Conservation (phyloP, 1,140 invertebrate species). For the Coenobita brevimanus region DNA sequence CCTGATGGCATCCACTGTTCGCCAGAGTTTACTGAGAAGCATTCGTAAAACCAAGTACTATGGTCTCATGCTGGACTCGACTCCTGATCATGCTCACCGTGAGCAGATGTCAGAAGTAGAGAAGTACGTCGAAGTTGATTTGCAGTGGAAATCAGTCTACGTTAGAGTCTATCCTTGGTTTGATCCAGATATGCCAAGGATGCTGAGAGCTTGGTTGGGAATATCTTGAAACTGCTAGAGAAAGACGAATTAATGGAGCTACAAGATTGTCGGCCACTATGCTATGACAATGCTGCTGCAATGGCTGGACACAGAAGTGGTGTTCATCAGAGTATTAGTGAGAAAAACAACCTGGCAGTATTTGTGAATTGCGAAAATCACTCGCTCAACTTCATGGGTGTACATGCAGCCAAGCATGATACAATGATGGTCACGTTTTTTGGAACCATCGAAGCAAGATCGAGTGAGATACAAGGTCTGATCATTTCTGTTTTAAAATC, state of each 20-base stretch:
- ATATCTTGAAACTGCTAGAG: background rate
- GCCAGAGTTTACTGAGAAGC: constrained; percentile 37
- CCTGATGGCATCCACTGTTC: constrained; percentile 17
- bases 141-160: background rate
- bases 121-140: background rate
- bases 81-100: background rate
- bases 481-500: too few relatives aligned
- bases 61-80: background rate
- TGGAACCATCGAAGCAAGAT: constrained; percentile 1
- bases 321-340: background rate
- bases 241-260: background rate
- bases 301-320: constrained; percentile 13
- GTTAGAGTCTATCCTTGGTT: background rate
- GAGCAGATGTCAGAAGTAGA: constrained; percentile 15
- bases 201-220: background rate
- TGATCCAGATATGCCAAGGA: constrained; percentile 5
- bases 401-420: background rate
- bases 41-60: constrained; percentile 22
- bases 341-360: background rate
- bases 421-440: constrained; percentile 4
- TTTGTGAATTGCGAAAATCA: background rate
- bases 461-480: too few relatives aligned
- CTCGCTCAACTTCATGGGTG: background rate
- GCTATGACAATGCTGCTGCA: background rate
- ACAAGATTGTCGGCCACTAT: background rate